Evolutionary conservation across 2,888 invertebrate species (phyloP).

Genomic region (Tortricodes alternella): DNA sequence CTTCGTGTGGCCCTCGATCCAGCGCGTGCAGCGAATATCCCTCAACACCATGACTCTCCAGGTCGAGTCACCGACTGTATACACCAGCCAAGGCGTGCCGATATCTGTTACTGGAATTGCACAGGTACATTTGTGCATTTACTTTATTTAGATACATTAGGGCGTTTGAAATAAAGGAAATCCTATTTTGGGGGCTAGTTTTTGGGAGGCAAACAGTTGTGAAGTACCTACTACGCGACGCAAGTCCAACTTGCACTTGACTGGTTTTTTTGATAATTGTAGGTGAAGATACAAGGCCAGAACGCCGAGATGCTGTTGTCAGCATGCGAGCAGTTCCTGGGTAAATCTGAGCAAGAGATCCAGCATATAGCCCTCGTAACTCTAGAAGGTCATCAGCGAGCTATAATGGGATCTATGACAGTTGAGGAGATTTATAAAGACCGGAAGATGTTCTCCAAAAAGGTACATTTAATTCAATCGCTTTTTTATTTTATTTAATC

Average conservation of each 20-base stretch:
- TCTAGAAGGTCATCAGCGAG: conserved; percentile 95
- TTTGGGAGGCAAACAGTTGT: no score
- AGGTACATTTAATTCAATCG: no score
- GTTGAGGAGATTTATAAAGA: conserved; percentile 98
- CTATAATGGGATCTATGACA: conserved; percentile 98
- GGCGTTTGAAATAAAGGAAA: no score
- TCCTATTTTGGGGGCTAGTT: no score
- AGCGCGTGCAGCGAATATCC: conserved; percentile 94
- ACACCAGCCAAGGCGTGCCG: conserved; percentile 97
- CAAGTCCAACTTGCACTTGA: no score
- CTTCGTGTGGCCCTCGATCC: conserved; percentile 97
- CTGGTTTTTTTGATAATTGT: conserved; percentile 36
- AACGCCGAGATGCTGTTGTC: conserved; percentile 94
- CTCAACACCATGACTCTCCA: conserved; percentile 98
- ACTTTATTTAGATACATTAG: background rate
- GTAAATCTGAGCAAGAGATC: conserved; percentile 93
- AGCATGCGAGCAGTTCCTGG: conserved; percentile 96
- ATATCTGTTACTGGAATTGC: conserved; percentile 99
- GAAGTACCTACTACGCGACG: background rate
- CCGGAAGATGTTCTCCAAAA: conserved; percentile 96
- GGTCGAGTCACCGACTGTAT: conserved; percentile 97
- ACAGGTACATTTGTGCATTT: no score
- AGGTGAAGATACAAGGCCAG: conserved; percentile 95
- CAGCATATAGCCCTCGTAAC: conserved; percentile 96
- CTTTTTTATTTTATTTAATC: background rate